A percentile compares a stretch with the other conserved stretches of the same genome.
Conservation (phyloP, 2,888 invertebrate species). For the Drosophila testacea region DNA sequence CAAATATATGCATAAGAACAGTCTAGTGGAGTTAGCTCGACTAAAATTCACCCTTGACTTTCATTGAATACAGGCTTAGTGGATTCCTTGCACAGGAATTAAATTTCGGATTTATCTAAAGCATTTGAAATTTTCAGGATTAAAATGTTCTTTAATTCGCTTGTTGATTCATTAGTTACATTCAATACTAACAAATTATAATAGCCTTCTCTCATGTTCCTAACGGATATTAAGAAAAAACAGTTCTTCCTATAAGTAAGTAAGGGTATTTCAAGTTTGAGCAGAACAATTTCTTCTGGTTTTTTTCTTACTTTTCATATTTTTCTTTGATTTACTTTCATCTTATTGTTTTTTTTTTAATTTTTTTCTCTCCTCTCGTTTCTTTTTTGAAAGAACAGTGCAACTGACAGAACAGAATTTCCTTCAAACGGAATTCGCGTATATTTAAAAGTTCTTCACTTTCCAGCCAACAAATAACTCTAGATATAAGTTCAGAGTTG, state of each 20-base stretch:
- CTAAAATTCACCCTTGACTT: neutral
- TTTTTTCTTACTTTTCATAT: neutral
- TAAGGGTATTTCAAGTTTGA: conserved; percentile 1
- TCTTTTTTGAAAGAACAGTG: neutral
- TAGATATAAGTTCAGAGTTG: neutral
- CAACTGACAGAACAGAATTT: neutral
- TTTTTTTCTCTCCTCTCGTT: too few relatives aligned
- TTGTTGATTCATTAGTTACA: too few relatives aligned
- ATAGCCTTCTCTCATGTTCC: neutral
- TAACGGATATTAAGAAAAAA: neutral
- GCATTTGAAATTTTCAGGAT: too few relatives aligned
- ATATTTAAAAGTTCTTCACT: conserved; percentile 5
- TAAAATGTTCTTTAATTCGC: too few relatives aligned
- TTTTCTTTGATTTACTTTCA: conserved; percentile 20
- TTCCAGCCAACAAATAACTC: conserved; percentile 1
- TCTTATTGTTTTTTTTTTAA: neutral
- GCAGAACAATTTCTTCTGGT: neutral
- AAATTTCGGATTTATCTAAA: too few relatives aligned
- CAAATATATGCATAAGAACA: too few relatives aligned
- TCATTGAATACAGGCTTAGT: too few relatives aligned
- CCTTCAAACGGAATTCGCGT: neutral
- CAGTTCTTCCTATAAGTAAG: neutral
- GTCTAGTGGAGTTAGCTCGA: neutral
- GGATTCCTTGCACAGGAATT: too few relatives aligned
- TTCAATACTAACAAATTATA: neutral